Base-by-base conservation (phyloP, 2,888 invertebrate genomes). In the Hedychridium roseum region DNA sequence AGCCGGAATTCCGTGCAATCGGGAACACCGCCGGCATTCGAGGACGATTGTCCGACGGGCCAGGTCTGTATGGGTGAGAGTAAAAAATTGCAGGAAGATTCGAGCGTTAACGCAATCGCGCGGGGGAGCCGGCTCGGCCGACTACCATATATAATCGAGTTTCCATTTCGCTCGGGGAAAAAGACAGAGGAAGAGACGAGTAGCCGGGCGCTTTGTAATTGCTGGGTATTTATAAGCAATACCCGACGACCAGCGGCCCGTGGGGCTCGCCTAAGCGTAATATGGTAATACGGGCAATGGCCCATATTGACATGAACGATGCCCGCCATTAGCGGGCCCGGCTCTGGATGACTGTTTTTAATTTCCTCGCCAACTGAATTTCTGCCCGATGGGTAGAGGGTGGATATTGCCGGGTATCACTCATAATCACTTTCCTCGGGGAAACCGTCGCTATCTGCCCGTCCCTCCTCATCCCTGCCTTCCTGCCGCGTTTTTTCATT, bases 281-380 rank as follows among this genome's bases (percentile, higher is more conserved):
- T 78, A 78, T 78, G 78, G 76, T 78, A 78, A 78, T 78, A 75
- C 71, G 69, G 68, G 77, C 78, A 78, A 78, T 78, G 78, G 78
- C 61, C 76, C 78, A 78, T 78, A 77, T 78, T 78, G 78, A 78
- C 78, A 76, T 78, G 78, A 78, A 77, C 76, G 77, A 78, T 78
- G 78, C 72, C 62, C 58, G 70, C 76, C 74, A 78, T 78, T 78
- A 77, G 73, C 66, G 65, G 57, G 66, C 64, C 64, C 66, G 65
- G 53, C 65, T 63, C 68, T 63, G 71, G 68, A 73, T 71, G 74
- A 77, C 75, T 74, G 75, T 78, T 78, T 78, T 78, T 78, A 78
- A 78, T 78, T 78, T 78, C 76, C 74, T 71, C 66, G 74, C 68
- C 68, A 74, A 77, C 75, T 77, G 76, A 78, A 78, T 77, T 78